A percentile compares a stretch with the other conserved stretches of the same genome.
phyloP scores from a whole-genome alignment of 2,113 vertebrate species.

The Cairina moschata region DNA sequence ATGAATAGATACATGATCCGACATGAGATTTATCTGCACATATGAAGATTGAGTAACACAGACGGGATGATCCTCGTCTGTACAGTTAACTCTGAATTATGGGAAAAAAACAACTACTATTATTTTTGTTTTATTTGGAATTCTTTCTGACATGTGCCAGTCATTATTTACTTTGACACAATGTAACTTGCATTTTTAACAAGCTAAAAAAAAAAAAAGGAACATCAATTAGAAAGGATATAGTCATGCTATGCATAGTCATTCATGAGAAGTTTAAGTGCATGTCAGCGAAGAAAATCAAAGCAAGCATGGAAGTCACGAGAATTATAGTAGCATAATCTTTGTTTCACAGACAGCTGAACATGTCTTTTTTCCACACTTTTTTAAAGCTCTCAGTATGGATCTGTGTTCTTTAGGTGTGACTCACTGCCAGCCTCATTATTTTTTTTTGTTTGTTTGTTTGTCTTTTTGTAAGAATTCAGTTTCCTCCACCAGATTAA shows the following conservation, averaged over 20 bases:
- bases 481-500: not conserved
- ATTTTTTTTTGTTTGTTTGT: not conserved
- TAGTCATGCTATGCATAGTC: not conserved
- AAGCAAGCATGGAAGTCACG: not conserved
- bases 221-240: not conserved
- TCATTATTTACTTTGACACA: not conserved
- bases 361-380: not conserved
- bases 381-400: not conserved
- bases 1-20: not conserved
- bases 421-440: not conserved
- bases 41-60: not conserved
- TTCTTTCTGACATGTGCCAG: not conserved
- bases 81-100: not conserved
- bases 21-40: not conserved
- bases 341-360: not conserved
- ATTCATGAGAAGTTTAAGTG: not conserved
- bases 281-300: not conserved
- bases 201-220: not conserved
- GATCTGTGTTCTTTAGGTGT: not conserved
- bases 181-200: not conserved
- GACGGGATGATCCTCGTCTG: not conserved
- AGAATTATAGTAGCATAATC: not conserved
- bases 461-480: slow-evolving; percentile 1
- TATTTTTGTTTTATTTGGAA: not conserved
- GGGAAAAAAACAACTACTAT: fast-evolving